Evolutionary conservation across 2,113 vertebrate species (phyloP).

Genomic region (Acinonyx jubatus): DNA sequence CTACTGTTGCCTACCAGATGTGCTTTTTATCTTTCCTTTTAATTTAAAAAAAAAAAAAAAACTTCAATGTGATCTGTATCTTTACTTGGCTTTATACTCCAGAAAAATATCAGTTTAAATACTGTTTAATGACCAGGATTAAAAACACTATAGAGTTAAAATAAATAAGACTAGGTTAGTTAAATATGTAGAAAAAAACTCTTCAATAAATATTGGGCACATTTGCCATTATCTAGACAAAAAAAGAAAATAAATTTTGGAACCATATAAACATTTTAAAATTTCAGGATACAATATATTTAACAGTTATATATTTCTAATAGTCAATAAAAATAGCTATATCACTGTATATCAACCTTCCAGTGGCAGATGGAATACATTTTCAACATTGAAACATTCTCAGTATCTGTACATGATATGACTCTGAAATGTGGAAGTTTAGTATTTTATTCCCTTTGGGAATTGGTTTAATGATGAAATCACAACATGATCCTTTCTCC

Average conservation of each 20-base stretch:
- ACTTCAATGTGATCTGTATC: background rate
- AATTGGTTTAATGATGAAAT: background rate
- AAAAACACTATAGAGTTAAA: background rate
- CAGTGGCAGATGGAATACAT: background rate
- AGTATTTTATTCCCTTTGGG: background rate
- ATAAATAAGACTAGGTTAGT: background rate
- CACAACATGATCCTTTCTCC: background rate
- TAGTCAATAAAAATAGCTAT: background rate
- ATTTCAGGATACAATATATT: background rate
- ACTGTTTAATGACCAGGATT: background rate
- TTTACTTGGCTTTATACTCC: background rate
- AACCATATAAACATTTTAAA: background rate
- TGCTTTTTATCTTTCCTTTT: constrained; percentile 42
- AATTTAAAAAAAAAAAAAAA: constrained; percentile 44
- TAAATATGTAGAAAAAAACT: background rate
- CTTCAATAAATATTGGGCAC: background rate
- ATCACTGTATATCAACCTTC: background rate
- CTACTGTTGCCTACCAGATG: constrained; percentile 42
- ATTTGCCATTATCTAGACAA: background rate
- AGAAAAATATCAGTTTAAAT: background rate
- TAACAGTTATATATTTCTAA: background rate
- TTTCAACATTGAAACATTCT: background rate
- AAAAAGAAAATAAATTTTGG: background rate
- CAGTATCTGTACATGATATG: background rate
- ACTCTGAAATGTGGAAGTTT: background rate